phyloP scores from a whole-genome alignment of 1,140 invertebrate species.

The Drosophila sturtevanti region DNA sequence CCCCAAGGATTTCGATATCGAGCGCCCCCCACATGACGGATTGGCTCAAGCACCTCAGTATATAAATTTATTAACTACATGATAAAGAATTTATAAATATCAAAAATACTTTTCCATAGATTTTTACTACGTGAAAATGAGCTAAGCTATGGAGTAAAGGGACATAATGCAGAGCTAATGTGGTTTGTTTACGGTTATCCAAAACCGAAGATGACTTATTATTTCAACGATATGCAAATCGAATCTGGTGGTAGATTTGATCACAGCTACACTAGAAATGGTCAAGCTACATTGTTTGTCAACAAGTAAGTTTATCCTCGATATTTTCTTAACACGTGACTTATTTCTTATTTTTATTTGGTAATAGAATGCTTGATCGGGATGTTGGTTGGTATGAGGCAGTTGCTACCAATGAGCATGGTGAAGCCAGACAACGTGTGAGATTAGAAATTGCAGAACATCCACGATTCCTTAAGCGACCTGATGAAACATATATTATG shows the following conservation, averaged over 20 bases:
- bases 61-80: neutral
- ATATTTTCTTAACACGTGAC: too few relatives aligned
- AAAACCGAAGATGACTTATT: slow-evolving; percentile 94
- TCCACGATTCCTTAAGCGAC: slow-evolving; percentile 93
- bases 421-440: slow-evolving; percentile 92
- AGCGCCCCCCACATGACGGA: slow-evolving; percentile 91
- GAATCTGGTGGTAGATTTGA: slow-evolving; percentile 92
- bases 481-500: slow-evolving; percentile 92
- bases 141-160: slow-evolving; percentile 93
- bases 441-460: slow-evolving; percentile 94
- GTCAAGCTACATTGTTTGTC: slow-evolving; percentile 93
- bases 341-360: too few relatives aligned
- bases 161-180: slow-evolving; percentile 92
- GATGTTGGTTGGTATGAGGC: slow-evolving; percentile 98
- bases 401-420: slow-evolving; percentile 95
- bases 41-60: slow-evolving; percentile 90
- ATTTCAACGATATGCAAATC: slow-evolving; percentile 92
- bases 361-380: slow-evolving; percentile 91
- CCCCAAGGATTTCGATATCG: slow-evolving; percentile 95
- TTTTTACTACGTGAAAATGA: slow-evolving; percentile 94
- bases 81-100: neutral
- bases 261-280: slow-evolving; percentile 93
- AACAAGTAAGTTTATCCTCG: slow-evolving; percentile 89
- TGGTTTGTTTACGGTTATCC: slow-evolving; percentile 97
- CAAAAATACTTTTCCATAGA: slow-evolving; percentile 50